A percentile compares a stretch with the other conserved stretches of the same genome.
These are phyloP conservation scores for Sitta europaea DNA, from an alignment of 2,113 vertebrate species.

Conservation along the genomic window DNA sequence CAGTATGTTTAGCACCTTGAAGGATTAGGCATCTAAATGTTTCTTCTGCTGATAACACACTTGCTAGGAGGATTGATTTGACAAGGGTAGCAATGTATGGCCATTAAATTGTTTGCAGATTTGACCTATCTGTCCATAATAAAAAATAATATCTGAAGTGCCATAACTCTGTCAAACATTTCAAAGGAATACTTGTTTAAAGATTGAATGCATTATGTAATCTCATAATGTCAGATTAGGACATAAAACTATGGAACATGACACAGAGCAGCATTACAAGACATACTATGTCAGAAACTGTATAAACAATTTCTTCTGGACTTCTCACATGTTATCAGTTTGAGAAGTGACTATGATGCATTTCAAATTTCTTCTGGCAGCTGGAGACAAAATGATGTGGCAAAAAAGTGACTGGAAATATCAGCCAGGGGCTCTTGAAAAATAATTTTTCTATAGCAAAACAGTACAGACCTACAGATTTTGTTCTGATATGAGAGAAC, in stretches of 20 bases:
- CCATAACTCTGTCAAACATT: conserved; percentile 57
- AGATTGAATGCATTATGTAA: conserved; percentile 58
- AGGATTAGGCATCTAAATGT: conserved; percentile 29
- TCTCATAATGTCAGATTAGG: conserved; percentile 63
- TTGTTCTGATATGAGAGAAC: not conserved
- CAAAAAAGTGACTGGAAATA: conserved; percentile 37
- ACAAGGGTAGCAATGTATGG: conserved; percentile 46
- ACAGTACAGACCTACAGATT: not conserved
- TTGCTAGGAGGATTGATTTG: conserved; percentile 41
- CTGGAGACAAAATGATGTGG: conserved; percentile 36
- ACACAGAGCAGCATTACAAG: conserved; percentile 61
- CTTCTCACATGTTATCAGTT: conserved; percentile 53
- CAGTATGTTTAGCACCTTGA: not conserved
- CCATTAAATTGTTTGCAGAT: conserved; percentile 69
- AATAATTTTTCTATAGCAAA: not conserved
- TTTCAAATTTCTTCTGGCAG: conserved; percentile 58
- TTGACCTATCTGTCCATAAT: conserved; percentile 63
- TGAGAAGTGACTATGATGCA: conserved; percentile 37
- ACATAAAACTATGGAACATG: conserved; percentile 56
- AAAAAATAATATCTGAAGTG: conserved; percentile 62
- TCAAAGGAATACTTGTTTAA: conserved; percentile 65
- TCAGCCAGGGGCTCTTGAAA: not conserved
- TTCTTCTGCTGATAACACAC: conserved; percentile 21
- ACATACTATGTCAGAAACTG: conserved; percentile 46
- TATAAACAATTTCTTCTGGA: conserved; percentile 57